phyloP scores from a whole-genome alignment of 1,140 invertebrate genomes.

The Alviniconcha marisindica region DNA sequence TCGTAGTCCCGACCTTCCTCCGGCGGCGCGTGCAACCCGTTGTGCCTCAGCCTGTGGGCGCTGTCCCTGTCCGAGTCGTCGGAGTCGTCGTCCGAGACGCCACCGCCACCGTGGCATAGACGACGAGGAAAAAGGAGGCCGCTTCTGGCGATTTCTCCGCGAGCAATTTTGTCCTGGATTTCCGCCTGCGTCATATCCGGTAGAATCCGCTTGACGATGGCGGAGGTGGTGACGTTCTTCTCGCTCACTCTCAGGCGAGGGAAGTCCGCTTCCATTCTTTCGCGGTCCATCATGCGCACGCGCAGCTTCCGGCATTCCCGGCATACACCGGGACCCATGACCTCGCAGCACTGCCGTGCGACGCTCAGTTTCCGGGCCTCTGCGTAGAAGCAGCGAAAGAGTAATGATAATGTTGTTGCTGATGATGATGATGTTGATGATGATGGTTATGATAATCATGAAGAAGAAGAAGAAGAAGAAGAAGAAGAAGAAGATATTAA shows the following conservation, averaged over 20 bases:
- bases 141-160: constrained; percentile 48
- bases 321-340: constrained; percentile 57
- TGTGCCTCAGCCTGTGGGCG: neutral
- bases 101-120: constrained; percentile 8
- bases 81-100: constrained; percentile 22
- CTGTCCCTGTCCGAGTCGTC: neutral
- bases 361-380: constrained; percentile 34
- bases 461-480: too few relatives aligned
- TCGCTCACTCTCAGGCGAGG: constrained; percentile 50
- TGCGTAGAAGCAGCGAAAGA: neutral
- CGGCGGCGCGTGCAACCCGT: neutral
- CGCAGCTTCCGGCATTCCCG: constrained; percentile 51
- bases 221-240: constrained; percentile 48
- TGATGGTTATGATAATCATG: too few relatives aligned
- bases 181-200: constrained; percentile 50
- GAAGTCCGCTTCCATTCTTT: constrained; percentile 50
- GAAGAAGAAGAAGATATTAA: too few relatives aligned
- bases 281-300: constrained; percentile 42
- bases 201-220: constrained; percentile 47
- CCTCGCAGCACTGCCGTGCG: constrained; percentile 53
- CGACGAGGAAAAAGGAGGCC: constrained; percentile 26
- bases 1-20: neutral
- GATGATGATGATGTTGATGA: too few relatives aligned
- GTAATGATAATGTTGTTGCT: neutral
- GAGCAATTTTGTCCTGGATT: constrained; percentile 53